Percentiles rank a stretch among this genome's conserved stretches.
These are phyloP conservation scores for Bombus sylvicola DNA, from an alignment of 1,140 invertebrate genomes.

Conservation along the genomic window DNA sequence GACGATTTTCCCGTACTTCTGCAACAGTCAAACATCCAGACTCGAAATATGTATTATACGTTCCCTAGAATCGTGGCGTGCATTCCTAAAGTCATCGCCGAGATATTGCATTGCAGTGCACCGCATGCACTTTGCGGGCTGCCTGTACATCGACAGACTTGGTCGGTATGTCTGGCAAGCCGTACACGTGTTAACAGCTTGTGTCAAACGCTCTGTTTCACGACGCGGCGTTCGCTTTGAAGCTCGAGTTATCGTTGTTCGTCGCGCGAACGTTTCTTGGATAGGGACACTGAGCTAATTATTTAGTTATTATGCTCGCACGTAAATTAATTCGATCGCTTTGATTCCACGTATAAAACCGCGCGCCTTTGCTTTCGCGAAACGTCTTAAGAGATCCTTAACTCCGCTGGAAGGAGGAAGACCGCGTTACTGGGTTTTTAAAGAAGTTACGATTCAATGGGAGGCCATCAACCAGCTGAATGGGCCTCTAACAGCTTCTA, in stretches of 20 bases:
- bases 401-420: background rate
- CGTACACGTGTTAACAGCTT: slow-evolving; percentile 60
- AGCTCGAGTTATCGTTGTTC: background rate
- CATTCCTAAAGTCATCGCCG: background rate
- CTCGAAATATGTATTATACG: slow-evolving; percentile 5
- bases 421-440: slow-evolving; percentile 17
- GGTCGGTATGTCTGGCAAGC: slow-evolving; percentile 21
- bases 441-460: slow-evolving; percentile 37
- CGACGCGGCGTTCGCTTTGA: slow-evolving; percentile 16
- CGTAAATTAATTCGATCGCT: background rate
- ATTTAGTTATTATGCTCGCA: background rate
- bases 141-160: slow-evolving; percentile 47
- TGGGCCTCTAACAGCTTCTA: slow-evolving; percentile 39
- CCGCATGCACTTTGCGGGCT: slow-evolving; percentile 52
- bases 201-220: slow-evolving; percentile 48
- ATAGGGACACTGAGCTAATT: too few relatives aligned
- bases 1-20: background rate
- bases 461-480: slow-evolving; percentile 33
- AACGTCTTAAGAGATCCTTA: slow-evolving; percentile 4
- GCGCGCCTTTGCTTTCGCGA: background rate
- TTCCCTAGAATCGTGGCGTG: slow-evolving; percentile 4
- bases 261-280: background rate
- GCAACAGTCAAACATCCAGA: background rate
- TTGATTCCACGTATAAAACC: background rate
- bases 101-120: slow-evolving; percentile 41